These are phyloP conservation scores for Plagodis dolabraria DNA, from an alignment of 2,888 invertebrate genomes.

Conservation along the genomic window DNA sequence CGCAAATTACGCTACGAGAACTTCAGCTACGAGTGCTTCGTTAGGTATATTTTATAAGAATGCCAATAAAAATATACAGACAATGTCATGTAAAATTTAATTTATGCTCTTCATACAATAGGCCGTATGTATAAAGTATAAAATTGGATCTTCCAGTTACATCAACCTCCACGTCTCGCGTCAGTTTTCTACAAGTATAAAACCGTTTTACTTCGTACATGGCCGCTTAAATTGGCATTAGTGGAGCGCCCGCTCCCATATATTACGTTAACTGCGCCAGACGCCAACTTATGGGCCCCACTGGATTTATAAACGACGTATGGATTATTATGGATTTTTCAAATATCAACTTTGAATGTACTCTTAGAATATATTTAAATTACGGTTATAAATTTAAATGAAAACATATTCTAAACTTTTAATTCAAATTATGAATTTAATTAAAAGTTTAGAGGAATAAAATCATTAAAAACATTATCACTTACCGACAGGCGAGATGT, in stretches of 20 bases:
- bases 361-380: neutral
- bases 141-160: constrained; percentile 10
- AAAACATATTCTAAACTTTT: no score
- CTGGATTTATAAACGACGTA: constrained; percentile 14
- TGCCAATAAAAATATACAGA: no score
- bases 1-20: no score
- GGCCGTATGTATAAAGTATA: no score
- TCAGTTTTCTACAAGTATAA: constrained; percentile 40
- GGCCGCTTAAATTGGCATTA: constrained; percentile 51
- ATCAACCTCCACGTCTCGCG: neutral
- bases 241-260: constrained; percentile 44
- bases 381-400: no score
- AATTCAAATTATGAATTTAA: no score
- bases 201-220: constrained; percentile 43
- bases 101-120: neutral
- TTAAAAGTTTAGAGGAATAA: no score
- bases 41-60: neutral
- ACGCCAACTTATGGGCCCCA: constrained; percentile 28
- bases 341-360: constrained; percentile 11
- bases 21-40: no score
- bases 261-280: constrained; percentile 49
- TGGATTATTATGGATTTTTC: constrained; percentile 20
- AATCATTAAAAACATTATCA: no score
- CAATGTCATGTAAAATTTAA: neutral
- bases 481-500: no score